A percentile compares a stretch with the other conserved stretches of the same genome.
These are phyloP conservation scores for Reticulitermes lucifugus DNA, from an alignment of 2,888 invertebrate species.

Conservation along the genomic window DNA sequence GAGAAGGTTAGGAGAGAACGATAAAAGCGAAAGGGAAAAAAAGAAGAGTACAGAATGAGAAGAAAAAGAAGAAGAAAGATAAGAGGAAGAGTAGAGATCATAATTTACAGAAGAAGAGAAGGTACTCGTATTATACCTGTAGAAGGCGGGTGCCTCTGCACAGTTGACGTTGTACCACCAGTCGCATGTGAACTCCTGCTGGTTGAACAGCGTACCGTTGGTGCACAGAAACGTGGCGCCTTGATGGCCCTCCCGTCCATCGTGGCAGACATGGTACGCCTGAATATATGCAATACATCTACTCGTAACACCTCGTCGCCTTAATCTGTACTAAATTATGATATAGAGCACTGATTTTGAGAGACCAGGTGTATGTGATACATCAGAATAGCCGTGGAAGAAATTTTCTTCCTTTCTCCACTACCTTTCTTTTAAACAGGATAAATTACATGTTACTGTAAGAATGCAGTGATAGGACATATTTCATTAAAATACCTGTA, in stretches of 20 bases:
- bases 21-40: not conserved
- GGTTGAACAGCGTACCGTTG: slow-evolving; percentile 89
- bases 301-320: no score
- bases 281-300: slow-evolving; percentile 60
- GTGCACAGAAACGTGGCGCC: slow-evolving; percentile 87
- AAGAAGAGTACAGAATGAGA: not conserved
- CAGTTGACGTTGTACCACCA: slow-evolving; percentile 95
- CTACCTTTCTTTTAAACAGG: no score
- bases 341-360: no score
- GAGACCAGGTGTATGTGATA: no score
- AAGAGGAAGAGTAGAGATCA: not conserved
- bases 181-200: slow-evolving; percentile 86
- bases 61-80: not conserved
- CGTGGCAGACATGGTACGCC: slow-evolving; percentile 91
- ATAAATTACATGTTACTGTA: no score
- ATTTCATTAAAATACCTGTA: no score
- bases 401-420: no score
- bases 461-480: no score
- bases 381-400: no score
- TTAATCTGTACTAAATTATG: no score
- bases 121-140: slow-evolving; percentile 68
- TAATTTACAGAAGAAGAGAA: not conserved
- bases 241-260: slow-evolving; percentile 78
- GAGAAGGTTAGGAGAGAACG: not conserved
- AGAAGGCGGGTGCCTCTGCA: slow-evolving; percentile 76